Percentiles rank a stretch among this genome's conserved stretches.
These are phyloP conservation scores for Melanerpes formicivorus DNA, from an alignment of 2,113 vertebrate species.

Conservation along the genomic window DNA sequence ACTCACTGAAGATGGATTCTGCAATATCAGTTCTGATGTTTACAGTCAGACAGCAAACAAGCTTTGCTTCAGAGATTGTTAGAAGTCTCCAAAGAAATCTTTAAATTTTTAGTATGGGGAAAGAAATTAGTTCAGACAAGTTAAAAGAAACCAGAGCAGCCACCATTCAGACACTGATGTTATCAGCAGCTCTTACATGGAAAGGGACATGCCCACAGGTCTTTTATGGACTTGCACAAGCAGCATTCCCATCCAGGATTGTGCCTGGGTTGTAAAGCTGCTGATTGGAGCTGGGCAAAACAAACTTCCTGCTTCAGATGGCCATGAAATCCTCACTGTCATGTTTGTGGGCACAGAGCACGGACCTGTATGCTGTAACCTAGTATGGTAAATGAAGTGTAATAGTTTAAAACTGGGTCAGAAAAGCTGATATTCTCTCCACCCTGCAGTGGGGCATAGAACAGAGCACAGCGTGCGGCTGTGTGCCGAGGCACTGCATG, in stretches of 20 bases:
- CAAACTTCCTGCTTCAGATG: background rate
- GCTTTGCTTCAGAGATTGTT: background rate
- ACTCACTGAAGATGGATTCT: background rate
- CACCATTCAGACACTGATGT: background rate
- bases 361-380: background rate
- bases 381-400: fast-evolving
- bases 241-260: background rate
- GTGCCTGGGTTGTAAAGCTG: background rate
- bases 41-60: background rate
- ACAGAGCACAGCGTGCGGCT: fast-evolving
- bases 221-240: background rate
- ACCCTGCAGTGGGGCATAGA: background rate
- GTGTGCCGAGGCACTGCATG: fast-evolving
- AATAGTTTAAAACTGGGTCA: background rate
- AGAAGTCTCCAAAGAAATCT: background rate
- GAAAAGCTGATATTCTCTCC: background rate
- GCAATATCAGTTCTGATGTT: background rate
- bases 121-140: background rate
- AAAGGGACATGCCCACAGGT: background rate
- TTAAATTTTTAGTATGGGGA: background rate
- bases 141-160: slow-evolving; percentile 6
- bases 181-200: slow-evolving; percentile 22
- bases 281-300: background rate
- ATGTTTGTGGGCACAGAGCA: fast-evolving
- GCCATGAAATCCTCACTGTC: background rate